Evolutionary conservation across 2,113 vertebrate genomes (phyloP), one percentile per base, ranked within the genome.

Genomic region (Apeltes quadracus): DNA sequence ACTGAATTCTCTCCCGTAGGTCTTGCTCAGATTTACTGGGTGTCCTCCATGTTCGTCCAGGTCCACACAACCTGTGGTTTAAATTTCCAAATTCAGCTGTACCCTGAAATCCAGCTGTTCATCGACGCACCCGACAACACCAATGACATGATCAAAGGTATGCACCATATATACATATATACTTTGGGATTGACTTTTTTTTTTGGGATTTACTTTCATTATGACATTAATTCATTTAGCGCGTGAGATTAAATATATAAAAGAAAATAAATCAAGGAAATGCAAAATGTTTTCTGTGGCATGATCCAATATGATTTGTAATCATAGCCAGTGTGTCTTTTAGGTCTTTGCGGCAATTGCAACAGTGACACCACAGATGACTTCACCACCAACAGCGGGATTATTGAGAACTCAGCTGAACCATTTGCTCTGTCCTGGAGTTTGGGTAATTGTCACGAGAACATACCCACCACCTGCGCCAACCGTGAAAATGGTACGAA

Each of bases 341-440:
- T 55, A 94, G 93, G 93, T 69, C 92, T 94, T 34, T 94, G 93
- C 81, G 93, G 93, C 25, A 93, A 91, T 81, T 81, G 51, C 64
- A 94, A 94, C 62, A 73, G 51, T 0, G 87, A 93, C 71, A 92
- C 91, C 25, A 90, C 72, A 8, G 92, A 94, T 13, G 93, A 94
- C 66, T 93, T 92, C 72, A 92, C 76, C 41, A 83, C 88, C 14
- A 91, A 86, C 69, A 88, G 81, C 29, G 79, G 88, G 1, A 93
- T 94, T 38, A 66, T 88, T 2, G 91, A 94, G 84, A 91, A 80
- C 73, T 88, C 91, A 0, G 79, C 83, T 23, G 79, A 84, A 8
- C n/a, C 54, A 1, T 93, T 94, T 46, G 83, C 88, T 36, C 62
- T 56, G 50, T 93, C 92, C 1, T 94, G 93, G 93, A 82, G 75